Base-by-base conservation (phyloP, 1,140 invertebrate species). In the Megathymus violae region DNA sequence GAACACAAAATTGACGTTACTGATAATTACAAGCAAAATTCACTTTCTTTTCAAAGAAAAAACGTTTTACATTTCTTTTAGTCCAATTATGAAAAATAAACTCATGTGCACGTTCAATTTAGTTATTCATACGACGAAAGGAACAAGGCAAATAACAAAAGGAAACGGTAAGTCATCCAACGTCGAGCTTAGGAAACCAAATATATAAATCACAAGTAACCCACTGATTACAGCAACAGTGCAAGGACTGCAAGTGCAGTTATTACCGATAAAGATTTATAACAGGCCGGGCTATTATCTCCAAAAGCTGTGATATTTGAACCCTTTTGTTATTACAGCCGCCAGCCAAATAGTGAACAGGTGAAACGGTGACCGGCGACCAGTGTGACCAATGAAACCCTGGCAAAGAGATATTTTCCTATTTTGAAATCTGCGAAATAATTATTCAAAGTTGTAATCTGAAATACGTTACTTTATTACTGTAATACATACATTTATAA, bases 191-290 rank as follows among this genome's bases (percentile, higher is more conserved):
- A 59, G 56, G 56, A 47, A 47, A 59, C 43, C 50, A 62, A 58
- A 59, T 67, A 62, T 62, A 86, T 88, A 89, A 88, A 89, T 89
- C 85, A 88, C 74, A 46, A 62, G 43, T 74, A 76, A 83, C 76
- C 73, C 75, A 69, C 67, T 74, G 62, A 80, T 80, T 80, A 81
- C 46, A 62, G 48, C 67, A 74, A 81, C 74, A 89, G 80, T 81
- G 78, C 79, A 36, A 71, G 82, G 69, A 67, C 67, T 69, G 76
- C 84, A 82, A 88, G 78, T 87, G 82, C 86, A 81, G 79, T 86
- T 86, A 90, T 88, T 88, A 90, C 74, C 74, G 74, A 78, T 76
- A 69, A 68, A 85, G 81, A 90, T 90, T 90, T 90, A 90, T 85
- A 73, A 76, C 73, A 54, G 62, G 74, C 54, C 51, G 68, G 64